phyloP scores from a whole-genome alignment of 2,113 vertebrate genomes.

The Crocuta crocuta region DNA sequence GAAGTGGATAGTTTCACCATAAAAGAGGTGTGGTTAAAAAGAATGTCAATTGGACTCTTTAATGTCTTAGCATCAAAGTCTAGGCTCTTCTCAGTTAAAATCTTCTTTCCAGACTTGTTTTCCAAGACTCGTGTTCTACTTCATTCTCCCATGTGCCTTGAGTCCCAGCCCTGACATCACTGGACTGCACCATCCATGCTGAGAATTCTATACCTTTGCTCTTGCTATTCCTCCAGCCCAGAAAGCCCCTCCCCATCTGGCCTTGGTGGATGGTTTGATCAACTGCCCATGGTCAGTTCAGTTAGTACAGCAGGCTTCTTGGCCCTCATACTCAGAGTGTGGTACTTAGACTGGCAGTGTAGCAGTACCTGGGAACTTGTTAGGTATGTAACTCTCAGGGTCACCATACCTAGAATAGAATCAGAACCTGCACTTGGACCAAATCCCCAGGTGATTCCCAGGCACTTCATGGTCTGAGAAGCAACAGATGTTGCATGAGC shows the following conservation, averaged over 20 bases:
- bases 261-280: neutral
- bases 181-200: neutral
- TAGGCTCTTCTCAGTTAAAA: neutral
- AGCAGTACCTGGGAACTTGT: too few relatives aligned
- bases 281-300: neutral
- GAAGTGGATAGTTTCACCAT: neutral
- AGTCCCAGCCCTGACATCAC: neutral
- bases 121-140: neutral
- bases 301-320: neutral
- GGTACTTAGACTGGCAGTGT: neutral
- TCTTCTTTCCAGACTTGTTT: neutral
- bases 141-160: neutral
- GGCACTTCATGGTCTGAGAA: neutral
- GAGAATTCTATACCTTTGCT: neutral
- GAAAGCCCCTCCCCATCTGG: neutral
- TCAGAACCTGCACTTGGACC: neutral
- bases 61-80: neutral
- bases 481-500: neutral
- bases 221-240: neutral
- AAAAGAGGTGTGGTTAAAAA: neutral
- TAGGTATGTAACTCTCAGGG: too few relatives aligned
- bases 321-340: neutral
- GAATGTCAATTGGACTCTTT: neutral
- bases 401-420: neutral
- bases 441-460: neutral